Conservation (phyloP, 1,140 invertebrate genomes). For the Pseudoatta argentina region DNA sequence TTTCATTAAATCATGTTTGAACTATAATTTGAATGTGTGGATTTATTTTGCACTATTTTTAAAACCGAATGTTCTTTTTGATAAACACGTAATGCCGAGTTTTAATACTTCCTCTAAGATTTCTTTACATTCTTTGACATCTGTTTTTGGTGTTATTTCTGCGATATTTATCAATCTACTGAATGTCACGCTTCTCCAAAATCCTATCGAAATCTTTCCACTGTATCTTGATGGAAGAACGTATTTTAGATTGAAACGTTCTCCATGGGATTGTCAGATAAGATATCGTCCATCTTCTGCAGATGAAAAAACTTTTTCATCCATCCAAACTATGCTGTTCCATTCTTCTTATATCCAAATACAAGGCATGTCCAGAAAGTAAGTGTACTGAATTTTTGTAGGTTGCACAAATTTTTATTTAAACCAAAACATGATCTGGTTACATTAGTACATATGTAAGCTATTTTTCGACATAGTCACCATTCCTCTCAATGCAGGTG, state of each 20-base stretch:
- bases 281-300: constrained; percentile 31
- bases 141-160: constrained; percentile 25
- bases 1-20: constrained; percentile 33
- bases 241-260: constrained; percentile 12
- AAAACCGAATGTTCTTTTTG: background rate
- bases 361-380: too few relatives aligned
- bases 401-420: too few relatives aligned
- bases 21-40: constrained; percentile 31
- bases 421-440: too few relatives aligned
- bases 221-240: background rate
- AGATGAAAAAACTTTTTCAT: constrained; percentile 53
- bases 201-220: constrained; percentile 28
- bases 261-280: constrained; percentile 30
- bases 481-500: too few relatives aligned
- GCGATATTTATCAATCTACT: constrained; percentile 57
- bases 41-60: constrained; percentile 58
- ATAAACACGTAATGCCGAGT: constrained; percentile 54
- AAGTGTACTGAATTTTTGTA: too few relatives aligned
- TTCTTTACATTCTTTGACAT: too few relatives aligned
- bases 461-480: too few relatives aligned
- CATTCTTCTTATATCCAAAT: constrained; percentile 20
- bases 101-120: constrained; percentile 54
- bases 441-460: too few relatives aligned
- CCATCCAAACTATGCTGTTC: constrained; percentile 25
- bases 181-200: constrained; percentile 67